Conservation (phyloP, 2,797 vertebrate species). For the Acipenser ruthenus region DNA sequence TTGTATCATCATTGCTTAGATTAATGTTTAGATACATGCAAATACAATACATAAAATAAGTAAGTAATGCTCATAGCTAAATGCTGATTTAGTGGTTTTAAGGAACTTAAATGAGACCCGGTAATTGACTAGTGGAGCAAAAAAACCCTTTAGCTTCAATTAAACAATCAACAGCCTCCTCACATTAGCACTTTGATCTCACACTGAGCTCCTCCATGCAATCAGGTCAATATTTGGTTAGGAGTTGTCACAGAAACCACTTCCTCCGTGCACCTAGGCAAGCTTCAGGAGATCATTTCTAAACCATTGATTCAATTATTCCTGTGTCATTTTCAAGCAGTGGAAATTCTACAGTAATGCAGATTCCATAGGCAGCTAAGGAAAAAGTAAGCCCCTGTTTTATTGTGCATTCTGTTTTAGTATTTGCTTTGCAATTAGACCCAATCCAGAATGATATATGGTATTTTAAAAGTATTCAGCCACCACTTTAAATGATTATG, state of each 20-base stretch:
- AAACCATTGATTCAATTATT: conserved; percentile 66
- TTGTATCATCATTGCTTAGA: conserved; percentile 26
- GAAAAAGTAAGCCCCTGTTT: conserved; percentile 63
- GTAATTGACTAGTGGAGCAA: conserved; percentile 53
- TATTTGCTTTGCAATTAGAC: conserved; percentile 75
- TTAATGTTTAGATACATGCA: conserved; percentile 25
- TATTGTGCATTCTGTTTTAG: conserved; percentile 58
- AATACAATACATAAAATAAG: conserved; percentile 12
- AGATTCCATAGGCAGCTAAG: conserved; percentile 78
- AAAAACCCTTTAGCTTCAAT: conserved; percentile 60
- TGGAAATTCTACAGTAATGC: conserved; percentile 55
- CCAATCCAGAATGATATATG: conserved; percentile 64
- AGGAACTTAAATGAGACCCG: conserved; percentile 37
- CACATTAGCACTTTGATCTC: conserved; percentile 43
- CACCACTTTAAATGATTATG: conserved; percentile 51
- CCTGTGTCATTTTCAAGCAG: conserved; percentile 63
- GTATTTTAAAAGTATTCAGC: conserved; percentile 67
- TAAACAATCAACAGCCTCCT: conserved; percentile 59
- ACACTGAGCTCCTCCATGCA: conserved; percentile 37
- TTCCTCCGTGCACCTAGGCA: conserved; percentile 53
- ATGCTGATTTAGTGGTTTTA: conserved; percentile 50
- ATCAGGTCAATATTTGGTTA: conserved; percentile 59
- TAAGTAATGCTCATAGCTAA: conserved; percentile 17
- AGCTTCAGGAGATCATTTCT: conserved; percentile 52
- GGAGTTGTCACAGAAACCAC: conserved; percentile 74